Evolutionary conservation across 2,888 invertebrate species (phyloP), one percentile per base, ranked within the genome.

Genomic region (Abrostola triplasia): DNA sequence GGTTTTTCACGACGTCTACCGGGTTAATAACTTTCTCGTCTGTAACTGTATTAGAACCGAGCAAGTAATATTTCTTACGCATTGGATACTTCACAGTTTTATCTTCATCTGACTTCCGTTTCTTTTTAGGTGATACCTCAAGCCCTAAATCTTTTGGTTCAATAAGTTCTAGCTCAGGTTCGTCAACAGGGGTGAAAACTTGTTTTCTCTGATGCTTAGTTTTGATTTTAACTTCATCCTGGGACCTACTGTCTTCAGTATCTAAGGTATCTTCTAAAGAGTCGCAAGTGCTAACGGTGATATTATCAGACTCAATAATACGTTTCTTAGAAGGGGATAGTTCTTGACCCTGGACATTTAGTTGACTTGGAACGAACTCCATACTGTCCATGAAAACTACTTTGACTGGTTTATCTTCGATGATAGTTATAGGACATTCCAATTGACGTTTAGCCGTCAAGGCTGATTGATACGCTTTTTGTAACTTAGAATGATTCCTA

Each of bases 201-300:
- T 95, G 95, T 83, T 95, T 95, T 72, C 95, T 87, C 74, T 92
- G 94, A 84, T 95, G 95, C 81, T 92, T 94, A 36, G 83, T 88
- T 82, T 94, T 94, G 42, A 65, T 76, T 84, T 88, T 93, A 8
- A 67, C 67, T 52, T 91, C 91, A 64, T 93, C 92, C 62, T 84
- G 86, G 10, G 78, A 72, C 72, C 89, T 92, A 0, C 57, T 63
- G 12, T 90, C 92, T 42, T 88, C 87, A 10, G 83, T 59, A 53
- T 92, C 91, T 47, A 88, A 59, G 7, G 84, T 70, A 36, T 92
- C 91, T 76, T 91, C 92, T 38, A 89, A 58, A n/a, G 91, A 89
- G 67, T 92, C 90, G 40, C 84, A 84, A 9, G 85, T 85, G 61
- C 84, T 88, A 24, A 81, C 73, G 36, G 83, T 77, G 49, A 80